Evolutionary conservation across 2,113 vertebrate genomes (phyloP), one percentile per base, ranked within the genome.

Genomic region (Semicossyphus pulcher): DNA sequence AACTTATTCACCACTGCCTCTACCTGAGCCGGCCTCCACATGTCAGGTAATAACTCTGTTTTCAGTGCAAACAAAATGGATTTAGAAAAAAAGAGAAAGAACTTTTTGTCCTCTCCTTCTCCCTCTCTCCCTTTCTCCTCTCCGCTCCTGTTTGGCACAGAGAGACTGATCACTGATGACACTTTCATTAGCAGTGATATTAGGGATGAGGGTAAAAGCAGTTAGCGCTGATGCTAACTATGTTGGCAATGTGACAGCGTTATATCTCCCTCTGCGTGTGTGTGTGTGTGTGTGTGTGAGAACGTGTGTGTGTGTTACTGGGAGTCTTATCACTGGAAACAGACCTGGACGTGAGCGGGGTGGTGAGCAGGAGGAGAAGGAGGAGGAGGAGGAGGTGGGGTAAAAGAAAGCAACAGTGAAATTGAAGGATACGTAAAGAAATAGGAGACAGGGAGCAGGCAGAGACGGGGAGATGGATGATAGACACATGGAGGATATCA

Each of bases 291-390:
- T n/a, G 65, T 9, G 42, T 34, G 54, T 67, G 41, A 18, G 75
- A 52, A 36, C 12, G 49, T 7, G 49, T 49, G 69, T 56, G 68
- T 21, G 59, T 75, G 79, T 64, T 74, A 68, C 63, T 60, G 49
- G 75, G 72, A 52, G 85, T 72, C 88, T 91, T 92, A 92, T 92
- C 91, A 85, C 82, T 86, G 75, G 85, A 91, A 91, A 88, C 91
- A 92, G 90, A 87, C 88, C 64, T 80, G 81, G 77, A 91, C 84
- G 89, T 92, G 89, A 91, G 81, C 79, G 65, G 89, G 78, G 65
- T 88, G 70, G 74, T 0, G 78, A 91, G 81, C 76, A 89, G 85
- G 74, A 75, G 58, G 45, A 58, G 51, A 59, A 32, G 44, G 36
- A 14, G 42, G 28, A 15, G 4, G 39, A 10, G 21, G 34, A 37